Percentiles rank a stretch among this genome's conserved stretches.
phyloP scores from a whole-genome alignment of 53 echinoderm and acorn worm species.

The Crossaster papposus region DNA sequence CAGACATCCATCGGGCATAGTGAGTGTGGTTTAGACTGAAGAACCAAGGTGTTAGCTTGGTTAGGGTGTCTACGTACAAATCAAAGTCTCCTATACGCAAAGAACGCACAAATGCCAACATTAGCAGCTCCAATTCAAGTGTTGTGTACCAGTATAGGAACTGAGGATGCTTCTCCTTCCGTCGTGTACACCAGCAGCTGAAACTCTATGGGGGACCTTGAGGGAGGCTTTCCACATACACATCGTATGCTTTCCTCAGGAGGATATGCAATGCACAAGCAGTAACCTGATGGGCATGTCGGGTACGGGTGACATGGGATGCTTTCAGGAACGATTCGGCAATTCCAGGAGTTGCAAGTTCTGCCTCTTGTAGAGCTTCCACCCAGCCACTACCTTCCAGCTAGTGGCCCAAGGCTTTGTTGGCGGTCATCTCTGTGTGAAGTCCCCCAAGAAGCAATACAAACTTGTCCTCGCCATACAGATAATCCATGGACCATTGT shows the following conservation, averaged over 20 bases:
- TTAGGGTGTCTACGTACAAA: constrained; percentile 59
- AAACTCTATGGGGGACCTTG: constrained; percentile 15
- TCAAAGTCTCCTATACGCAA: constrained; percentile 55
- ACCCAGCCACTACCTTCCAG: constrained; percentile 67
- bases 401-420: constrained; percentile 56
- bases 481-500: constrained; percentile 38
- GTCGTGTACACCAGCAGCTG: constrained; percentile 38
- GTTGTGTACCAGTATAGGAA: constrained; percentile 51
- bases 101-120: constrained; percentile 38
- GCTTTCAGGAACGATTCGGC: constrained; percentile 53
- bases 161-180: background rate
- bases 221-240: background rate
- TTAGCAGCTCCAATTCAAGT: constrained; percentile 39
- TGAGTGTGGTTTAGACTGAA: constrained; percentile 64
- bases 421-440: constrained; percentile 59
- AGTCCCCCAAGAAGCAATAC: constrained; percentile 67
- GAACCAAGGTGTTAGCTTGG: constrained; percentile 65
- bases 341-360: constrained; percentile 57
- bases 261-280: constrained; percentile 34
- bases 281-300: constrained; percentile 71
- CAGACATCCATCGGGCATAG: constrained; percentile 74
- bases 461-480: constrained; percentile 60
- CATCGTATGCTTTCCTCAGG: constrained; percentile 40
- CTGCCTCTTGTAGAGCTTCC: constrained; percentile 59
- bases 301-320: constrained; percentile 53